Evolutionary conservation across 2,113 vertebrate species (phyloP).

Genomic region (Scolopax mira): DNA sequence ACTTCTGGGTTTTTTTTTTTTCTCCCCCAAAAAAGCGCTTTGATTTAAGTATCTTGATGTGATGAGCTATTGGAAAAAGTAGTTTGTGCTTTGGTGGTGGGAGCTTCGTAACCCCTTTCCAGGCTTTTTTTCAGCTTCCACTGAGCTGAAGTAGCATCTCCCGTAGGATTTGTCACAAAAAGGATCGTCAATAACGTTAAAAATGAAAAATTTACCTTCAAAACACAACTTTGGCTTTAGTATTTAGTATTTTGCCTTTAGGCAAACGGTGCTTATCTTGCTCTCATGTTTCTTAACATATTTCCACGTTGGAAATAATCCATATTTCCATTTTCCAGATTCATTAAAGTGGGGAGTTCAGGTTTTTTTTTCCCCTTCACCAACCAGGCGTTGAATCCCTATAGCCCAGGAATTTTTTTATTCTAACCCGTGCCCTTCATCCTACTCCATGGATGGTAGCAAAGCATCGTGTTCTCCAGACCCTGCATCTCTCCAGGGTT

Average conservation of each 20-base stretch:
- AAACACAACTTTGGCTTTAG: not conserved
- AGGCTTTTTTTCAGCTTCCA: not conserved
- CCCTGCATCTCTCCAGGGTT: not conserved
- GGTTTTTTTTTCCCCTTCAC: no score
- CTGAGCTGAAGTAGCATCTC: not conserved
- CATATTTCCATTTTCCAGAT: not conserved
- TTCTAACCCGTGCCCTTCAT: not conserved
- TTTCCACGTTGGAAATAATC: not conserved
- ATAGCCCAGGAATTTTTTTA: not conserved
- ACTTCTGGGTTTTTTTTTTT: not conserved
- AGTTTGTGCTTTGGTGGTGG: not conserved
- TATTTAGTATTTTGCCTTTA: not conserved
- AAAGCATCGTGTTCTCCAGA: not conserved
- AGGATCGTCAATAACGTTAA: accelerated
- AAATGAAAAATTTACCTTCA: not conserved
- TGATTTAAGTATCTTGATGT: not conserved
- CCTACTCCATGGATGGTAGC: not conserved
- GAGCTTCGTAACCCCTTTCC: not conserved
- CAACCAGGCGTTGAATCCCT: not conserved
- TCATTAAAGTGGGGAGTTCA: not conserved
- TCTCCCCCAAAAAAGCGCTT: not conserved
- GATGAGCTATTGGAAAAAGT: not conserved
- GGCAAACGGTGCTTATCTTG: not conserved
- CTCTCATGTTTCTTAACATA: accelerated
- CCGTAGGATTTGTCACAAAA: not conserved